These are phyloP conservation scores for Agriopis leucophaearia DNA, from an alignment of 2,888 invertebrate genomes.

Conservation along the genomic window DNA sequence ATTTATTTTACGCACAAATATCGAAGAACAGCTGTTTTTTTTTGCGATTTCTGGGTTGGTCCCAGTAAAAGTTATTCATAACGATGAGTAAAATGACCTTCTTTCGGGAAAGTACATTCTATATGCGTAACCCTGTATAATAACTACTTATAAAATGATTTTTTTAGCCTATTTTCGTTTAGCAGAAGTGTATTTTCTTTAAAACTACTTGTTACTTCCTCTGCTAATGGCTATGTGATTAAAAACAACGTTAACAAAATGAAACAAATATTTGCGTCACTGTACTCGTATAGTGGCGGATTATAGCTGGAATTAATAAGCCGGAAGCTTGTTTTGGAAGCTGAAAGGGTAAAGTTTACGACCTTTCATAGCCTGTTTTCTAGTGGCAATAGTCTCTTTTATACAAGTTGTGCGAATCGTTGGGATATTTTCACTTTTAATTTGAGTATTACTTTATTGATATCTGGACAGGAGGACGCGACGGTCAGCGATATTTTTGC, in stretches of 20 bases:
- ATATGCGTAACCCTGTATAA: too few relatives aligned
- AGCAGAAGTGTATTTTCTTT: background rate
- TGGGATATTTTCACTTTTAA: too few relatives aligned
- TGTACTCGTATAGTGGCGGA: background rate
- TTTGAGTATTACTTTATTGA: too few relatives aligned
- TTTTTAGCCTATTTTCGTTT: background rate
- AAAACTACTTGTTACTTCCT: background rate
- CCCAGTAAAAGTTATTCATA: too few relatives aligned
- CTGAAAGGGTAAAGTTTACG: background rate
- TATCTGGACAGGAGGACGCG: too few relatives aligned
- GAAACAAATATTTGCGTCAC: background rate
- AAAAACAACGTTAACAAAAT: constrained; percentile 1
- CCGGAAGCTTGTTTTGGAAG: background rate
- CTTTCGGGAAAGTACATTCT: too few relatives aligned
- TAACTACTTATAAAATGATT: background rate
- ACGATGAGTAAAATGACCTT: too few relatives aligned
- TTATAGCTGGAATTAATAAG: constrained; percentile 1
- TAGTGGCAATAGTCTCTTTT: background rate
- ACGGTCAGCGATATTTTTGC: too few relatives aligned
- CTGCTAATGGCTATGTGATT: background rate
- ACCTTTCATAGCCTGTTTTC: background rate
- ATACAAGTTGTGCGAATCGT: too few relatives aligned
- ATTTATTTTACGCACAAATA: too few relatives aligned
- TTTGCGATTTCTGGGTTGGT: too few relatives aligned
- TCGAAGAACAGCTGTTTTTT: too few relatives aligned